A percentile compares a stretch with the other conserved stretches of the same genome.
Conservation (phyloP, 2,888 invertebrate species). For the Trachelus tabidus region DNA sequence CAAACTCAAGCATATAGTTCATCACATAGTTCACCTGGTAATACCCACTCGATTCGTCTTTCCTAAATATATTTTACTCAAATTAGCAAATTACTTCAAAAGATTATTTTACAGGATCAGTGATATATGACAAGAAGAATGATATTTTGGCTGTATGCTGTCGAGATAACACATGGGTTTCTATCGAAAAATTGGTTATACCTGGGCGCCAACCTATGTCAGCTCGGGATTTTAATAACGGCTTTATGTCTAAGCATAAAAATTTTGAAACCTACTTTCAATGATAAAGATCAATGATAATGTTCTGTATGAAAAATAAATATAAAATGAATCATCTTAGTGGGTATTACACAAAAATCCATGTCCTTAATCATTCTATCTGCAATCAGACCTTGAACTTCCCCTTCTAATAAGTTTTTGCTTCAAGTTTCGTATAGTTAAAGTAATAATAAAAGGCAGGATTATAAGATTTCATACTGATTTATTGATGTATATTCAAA, state of each 20-base stretch:
- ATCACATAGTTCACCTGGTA: constrained; percentile 49
- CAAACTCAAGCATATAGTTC: constrained; percentile 9
- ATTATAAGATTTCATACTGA: constrained; percentile 41
- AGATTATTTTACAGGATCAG: constrained; percentile 68
- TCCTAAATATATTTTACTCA: constrained; percentile 33
- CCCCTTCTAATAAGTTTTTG: neutral
- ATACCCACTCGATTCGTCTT: constrained; percentile 3
- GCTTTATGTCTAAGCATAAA: constrained; percentile 77
- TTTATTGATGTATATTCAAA: constrained; percentile 63
- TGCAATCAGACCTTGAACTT: neutral
- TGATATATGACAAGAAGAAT: constrained; percentile 71
- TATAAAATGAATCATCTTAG: neutral
- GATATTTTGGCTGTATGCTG: constrained; percentile 76
- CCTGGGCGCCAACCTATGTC: constrained; percentile 79
- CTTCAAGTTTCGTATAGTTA: neutral
- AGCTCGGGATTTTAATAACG: constrained; percentile 87
- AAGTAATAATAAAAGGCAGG: neutral
- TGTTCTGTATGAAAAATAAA: neutral
- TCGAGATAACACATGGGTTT: constrained; percentile 73
- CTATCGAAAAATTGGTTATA: constrained; percentile 74
- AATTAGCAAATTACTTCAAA: neutral
- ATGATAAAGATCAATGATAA: constrained; percentile 33
- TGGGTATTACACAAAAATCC: neutral
- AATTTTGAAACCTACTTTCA: constrained; percentile 61
- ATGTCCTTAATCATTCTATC: neutral